Conservation (phyloP, 2,797 vertebrate species). For the Eulemur mongoz region DNA sequence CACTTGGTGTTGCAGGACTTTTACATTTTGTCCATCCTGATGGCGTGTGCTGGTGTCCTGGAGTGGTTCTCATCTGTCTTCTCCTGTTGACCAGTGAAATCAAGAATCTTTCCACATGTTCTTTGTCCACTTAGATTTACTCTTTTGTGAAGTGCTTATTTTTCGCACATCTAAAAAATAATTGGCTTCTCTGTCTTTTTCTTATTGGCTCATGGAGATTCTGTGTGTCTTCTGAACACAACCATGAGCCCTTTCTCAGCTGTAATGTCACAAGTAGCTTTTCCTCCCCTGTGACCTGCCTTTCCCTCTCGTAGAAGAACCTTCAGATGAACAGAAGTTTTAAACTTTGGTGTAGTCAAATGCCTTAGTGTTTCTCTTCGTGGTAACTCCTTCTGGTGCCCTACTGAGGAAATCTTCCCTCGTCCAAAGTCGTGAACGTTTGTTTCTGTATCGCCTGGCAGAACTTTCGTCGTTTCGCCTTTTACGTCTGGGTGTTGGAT, state of each 20-base stretch:
- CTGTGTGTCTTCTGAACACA: accelerated
- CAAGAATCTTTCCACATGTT: too few species aligned
- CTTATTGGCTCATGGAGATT: neutral
- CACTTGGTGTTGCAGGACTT: neutral
- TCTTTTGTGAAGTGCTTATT: neutral
- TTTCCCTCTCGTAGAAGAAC: neutral
- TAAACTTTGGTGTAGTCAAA: neutral
- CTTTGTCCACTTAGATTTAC: neutral
- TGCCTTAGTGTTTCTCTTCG: neutral
- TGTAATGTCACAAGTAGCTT: neutral
- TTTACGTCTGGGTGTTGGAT: neutral
- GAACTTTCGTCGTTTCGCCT: neutral
- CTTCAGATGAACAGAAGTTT: neutral
- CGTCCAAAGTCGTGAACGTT: too few species aligned
- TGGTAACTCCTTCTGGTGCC: neutral
- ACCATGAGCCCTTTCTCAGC: neutral
- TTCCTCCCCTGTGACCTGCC: neutral
- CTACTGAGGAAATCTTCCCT: too few species aligned
- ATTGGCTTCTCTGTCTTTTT: neutral
- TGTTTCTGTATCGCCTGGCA: accelerated
- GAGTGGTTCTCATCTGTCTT: accelerated
- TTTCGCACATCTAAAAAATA: neutral
- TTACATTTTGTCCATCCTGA: accelerated
- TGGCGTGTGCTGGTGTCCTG: accelerated
- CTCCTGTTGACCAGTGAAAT: neutral